These are phyloP conservation scores for Myioborus melanocephalus DNA, from an alignment of 2,797 vertebrate genomes.

Conservation along the genomic window DNA sequence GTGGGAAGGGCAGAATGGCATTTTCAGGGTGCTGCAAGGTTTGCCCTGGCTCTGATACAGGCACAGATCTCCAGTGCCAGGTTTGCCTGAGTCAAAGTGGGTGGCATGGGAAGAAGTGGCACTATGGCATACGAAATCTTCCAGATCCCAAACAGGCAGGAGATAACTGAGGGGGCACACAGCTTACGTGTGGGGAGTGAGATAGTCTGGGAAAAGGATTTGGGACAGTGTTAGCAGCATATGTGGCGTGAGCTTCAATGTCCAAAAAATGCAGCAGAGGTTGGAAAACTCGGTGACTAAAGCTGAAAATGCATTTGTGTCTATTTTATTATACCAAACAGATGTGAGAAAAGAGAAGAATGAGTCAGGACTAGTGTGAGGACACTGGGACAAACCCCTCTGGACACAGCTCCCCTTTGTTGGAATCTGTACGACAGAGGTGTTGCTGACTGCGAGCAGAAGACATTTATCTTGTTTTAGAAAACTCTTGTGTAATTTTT, in stretches of 20 bases:
- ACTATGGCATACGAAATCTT: background rate
- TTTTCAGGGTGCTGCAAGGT: background rate
- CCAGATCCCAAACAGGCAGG: background rate
- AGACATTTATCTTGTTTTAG: background rate
- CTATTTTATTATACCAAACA: background rate
- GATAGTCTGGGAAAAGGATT: background rate
- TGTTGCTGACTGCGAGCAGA: background rate
- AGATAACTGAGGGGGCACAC: accelerated
- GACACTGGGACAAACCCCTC: background rate
- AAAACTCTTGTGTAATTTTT: background rate
- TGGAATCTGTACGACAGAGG: accelerated
- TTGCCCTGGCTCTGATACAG: background rate
- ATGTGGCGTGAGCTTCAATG: accelerated
- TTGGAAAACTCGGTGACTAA: background rate
- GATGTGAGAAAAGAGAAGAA: background rate
- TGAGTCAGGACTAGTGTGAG: background rate
- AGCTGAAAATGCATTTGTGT: background rate
- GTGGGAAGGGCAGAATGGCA: background rate
- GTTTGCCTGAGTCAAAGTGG: background rate
- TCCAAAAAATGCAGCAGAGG: background rate
- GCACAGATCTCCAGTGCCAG: background rate
- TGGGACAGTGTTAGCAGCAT: background rate
- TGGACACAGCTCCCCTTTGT: background rate
- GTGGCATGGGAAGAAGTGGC: background rate
- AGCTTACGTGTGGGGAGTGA: accelerated